Percentiles rank a stretch among this genome's conserved stretches.
phyloP scores from a whole-genome alignment of 2,797 vertebrate genomes.

The Muscicapa striata region DNA sequence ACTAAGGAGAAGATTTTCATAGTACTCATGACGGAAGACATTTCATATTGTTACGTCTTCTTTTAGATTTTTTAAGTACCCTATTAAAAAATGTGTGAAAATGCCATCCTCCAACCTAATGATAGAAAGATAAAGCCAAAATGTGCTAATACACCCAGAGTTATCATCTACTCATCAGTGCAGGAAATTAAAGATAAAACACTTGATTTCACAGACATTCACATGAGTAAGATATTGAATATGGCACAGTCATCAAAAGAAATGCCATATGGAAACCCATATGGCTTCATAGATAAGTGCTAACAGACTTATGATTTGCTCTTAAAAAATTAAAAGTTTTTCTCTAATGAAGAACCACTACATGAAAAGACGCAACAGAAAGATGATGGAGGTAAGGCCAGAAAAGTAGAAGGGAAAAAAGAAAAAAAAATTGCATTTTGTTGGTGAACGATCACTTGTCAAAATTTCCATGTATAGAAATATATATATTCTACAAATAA shows the following conservation, averaged over 20 bases:
- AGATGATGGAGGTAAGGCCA: not conserved
- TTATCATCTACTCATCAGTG: not conserved
- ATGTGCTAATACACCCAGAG: slow-evolving; percentile 1
- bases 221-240: slow-evolving; percentile 26
- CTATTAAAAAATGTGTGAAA: slow-evolving; percentile 9
- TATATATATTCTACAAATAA: not conserved
- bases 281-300: slow-evolving; percentile 32
- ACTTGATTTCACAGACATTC: slow-evolving; percentile 45
- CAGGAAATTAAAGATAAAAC: slow-evolving; percentile 57
- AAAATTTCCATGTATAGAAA: not conserved
- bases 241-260: slow-evolving; percentile 51
- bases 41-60: not conserved
- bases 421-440: rapidly evolving
- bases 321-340: slow-evolving; percentile 16
- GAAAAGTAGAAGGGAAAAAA: not conserved
- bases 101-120: not conserved
- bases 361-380: not conserved
- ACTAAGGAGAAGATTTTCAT: not conserved
- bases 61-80: not conserved
- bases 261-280: slow-evolving; percentile 66
- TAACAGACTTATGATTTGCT: slow-evolving; percentile 20
- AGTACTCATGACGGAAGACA: not conserved
- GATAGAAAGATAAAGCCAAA: slow-evolving; percentile 5
- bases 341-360: not conserved
- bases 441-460: not conserved